Evolutionary conservation across 2,113 vertebrate species (phyloP).

Genomic region (Pteropus alecto): DNA sequence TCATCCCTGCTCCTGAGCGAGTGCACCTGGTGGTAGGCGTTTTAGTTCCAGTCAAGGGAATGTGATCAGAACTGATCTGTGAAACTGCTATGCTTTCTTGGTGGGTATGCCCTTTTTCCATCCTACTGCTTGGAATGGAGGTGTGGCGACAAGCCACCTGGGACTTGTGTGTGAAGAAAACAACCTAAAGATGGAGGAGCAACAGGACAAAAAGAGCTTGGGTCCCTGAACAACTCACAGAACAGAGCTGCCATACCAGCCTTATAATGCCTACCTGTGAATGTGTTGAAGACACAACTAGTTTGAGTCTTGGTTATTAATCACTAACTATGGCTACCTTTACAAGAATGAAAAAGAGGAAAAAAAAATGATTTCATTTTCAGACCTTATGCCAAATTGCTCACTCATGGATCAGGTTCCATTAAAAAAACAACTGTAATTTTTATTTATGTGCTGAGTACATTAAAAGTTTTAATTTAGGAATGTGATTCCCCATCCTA

Average conservation of each 20-base stretch:
- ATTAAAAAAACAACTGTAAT: background rate
- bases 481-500: background rate
- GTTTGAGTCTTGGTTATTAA: constrained; percentile 17
- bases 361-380: background rate
- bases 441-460: background rate
- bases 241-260: background rate
- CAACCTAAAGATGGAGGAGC: background rate
- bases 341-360: background rate
- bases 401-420: background rate
- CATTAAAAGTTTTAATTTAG: constrained; percentile 31
- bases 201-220: background rate
- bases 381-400: background rate
- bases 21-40: background rate
- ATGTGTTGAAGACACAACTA: background rate
- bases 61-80: background rate
- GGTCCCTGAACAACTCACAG: background rate
- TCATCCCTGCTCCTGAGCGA: constrained; percentile 29
- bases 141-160: background rate
- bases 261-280: background rate
- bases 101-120: background rate
- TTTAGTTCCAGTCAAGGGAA: background rate
- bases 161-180: background rate
- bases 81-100: background rate
- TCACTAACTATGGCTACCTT: background rate
- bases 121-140: background rate